Evolutionary conservation across 2,888 invertebrate genomes (phyloP).

Genomic region (Folsomia manolachei): DNA sequence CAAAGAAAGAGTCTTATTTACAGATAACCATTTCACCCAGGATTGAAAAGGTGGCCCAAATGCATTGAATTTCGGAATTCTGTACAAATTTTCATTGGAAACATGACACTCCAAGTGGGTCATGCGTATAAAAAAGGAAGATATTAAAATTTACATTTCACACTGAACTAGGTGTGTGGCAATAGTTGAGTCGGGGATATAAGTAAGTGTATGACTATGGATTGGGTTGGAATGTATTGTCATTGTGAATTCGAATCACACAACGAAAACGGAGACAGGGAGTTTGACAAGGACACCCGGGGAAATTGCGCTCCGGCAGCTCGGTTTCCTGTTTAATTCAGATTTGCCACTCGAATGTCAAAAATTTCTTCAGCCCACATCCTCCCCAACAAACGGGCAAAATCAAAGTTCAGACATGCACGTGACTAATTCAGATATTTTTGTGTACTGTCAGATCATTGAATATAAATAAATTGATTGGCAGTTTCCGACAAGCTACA

Average conservation of each 20-base stretch:
- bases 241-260: neutral
- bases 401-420: too few relatives aligned
- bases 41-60: too few relatives aligned
- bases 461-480: too few relatives aligned
- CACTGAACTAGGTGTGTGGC: neutral
- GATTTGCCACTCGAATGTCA: conserved; percentile 6
- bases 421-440: too few relatives aligned
- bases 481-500: too few relatives aligned
- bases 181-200: neutral
- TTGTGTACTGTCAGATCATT: too few relatives aligned
- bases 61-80: too few relatives aligned
- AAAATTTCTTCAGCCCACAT: neutral
- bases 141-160: neutral
- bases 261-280: neutral
- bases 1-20: too few relatives aligned
- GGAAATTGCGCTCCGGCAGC: conserved; percentile 11
- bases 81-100: too few relatives aligned
- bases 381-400: neutral
- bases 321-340: neutral
- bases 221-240: neutral
- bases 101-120: too few relatives aligned
- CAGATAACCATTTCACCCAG: too few relatives aligned
- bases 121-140: too few relatives aligned
- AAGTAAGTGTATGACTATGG: neutral
- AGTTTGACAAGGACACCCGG: conserved; percentile 5